Percentiles rank a stretch among this genome's conserved stretches.
Conservation (phyloP, 2,113 vertebrate species). For the Anguilla japonica region DNA sequence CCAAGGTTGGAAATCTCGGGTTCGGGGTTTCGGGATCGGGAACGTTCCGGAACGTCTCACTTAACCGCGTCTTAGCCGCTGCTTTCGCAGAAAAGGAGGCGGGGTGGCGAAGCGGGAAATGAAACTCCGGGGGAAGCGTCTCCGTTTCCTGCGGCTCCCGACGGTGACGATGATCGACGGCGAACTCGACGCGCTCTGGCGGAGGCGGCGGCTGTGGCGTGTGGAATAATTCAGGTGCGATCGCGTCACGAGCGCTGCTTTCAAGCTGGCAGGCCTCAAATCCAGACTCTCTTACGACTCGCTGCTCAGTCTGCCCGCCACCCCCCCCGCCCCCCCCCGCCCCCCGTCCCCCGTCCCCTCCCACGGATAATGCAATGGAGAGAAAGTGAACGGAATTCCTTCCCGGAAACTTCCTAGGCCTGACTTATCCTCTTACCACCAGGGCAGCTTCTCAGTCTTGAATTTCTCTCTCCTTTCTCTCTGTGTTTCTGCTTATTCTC, state of each 20-base stretch:
- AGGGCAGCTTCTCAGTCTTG: not conserved
- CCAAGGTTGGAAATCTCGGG: too few species aligned
- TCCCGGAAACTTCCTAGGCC: not conserved
- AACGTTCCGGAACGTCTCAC: too few species aligned
- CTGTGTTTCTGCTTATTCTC: not conserved
- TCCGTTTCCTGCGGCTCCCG: not conserved
- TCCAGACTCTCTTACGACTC: not conserved
- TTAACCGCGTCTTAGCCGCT: too few species aligned
- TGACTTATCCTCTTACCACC: not conserved
- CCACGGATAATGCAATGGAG: not conserved
- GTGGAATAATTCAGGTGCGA: not conserved
- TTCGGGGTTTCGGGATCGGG: too few species aligned
- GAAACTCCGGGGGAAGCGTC: not conserved
- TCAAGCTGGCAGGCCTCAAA: not conserved
- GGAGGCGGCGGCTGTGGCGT: too few species aligned
- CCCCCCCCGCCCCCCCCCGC: not conserved
- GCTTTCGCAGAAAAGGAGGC: too few species aligned
- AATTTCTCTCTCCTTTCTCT: not conserved
- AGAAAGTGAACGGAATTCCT: conserved; percentile 14
- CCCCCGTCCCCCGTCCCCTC: not conserved
- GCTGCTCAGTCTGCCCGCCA: not conserved
- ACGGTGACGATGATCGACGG: not conserved
- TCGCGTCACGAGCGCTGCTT: not conserved
- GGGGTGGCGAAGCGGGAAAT: not conserved
- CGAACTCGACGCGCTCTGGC: not conserved